Evolutionary conservation across 2,888 invertebrate species (phyloP).

Genomic region (Meghimatium bilineatum): DNA sequence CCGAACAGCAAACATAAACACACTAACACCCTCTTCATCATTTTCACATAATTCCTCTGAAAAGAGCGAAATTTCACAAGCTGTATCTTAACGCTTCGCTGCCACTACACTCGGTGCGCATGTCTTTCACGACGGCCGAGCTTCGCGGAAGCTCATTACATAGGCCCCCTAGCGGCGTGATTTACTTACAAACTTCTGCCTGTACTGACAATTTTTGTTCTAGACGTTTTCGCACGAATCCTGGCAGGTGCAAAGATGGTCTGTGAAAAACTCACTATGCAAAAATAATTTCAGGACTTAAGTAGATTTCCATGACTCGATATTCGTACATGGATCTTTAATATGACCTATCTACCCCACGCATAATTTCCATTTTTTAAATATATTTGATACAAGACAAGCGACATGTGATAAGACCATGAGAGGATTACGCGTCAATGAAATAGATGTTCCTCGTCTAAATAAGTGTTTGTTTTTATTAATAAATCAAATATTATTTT

Average conservation of each 20-base stretch:
- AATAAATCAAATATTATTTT: no score
- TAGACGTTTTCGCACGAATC: conserved; percentile 17
- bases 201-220: background rate
- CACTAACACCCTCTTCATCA: conserved; percentile 34
- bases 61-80: conserved; percentile 31
- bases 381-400: background rate
- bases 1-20: conserved; percentile 32
- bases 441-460: no score
- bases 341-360: background rate
- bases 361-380: background rate
- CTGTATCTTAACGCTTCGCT: conserved; percentile 23
- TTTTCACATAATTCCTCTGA: conserved; percentile 33
- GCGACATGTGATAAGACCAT: no score
- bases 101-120: conserved; percentile 22
- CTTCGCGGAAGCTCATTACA: conserved; percentile 30
- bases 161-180: conserved; percentile 29
- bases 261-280: conserved; percentile 20
- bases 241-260: conserved; percentile 23
- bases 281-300: conserved; percentile 21
- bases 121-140: background rate
- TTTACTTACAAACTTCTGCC: conserved; percentile 28
- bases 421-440: no score
- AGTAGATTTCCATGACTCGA: conserved; percentile 20
- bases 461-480: no score
- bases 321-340: background rate